Percentiles rank a stretch among this genome's conserved stretches.
Evolutionary conservation across 2,797 vertebrate genomes (phyloP).

Genomic region (Momotus momota): DNA sequence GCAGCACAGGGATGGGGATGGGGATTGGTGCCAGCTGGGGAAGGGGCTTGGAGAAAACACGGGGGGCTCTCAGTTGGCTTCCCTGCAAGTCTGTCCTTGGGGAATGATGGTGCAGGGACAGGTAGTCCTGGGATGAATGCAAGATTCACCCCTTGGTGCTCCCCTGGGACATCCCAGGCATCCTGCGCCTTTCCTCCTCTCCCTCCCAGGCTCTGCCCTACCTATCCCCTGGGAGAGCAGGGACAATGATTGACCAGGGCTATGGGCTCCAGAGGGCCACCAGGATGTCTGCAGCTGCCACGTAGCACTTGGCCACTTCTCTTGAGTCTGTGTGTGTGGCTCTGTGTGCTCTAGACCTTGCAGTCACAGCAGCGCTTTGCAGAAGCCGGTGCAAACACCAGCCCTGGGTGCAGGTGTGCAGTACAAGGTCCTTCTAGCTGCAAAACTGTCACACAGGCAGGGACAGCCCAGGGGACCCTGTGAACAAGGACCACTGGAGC

Average conservation of each 20-base stretch:
- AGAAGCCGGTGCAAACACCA: not conserved
- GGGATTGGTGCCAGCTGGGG: not conserved
- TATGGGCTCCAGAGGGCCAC: fast-evolving
- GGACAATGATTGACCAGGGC: fast-evolving
- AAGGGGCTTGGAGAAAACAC: not conserved
- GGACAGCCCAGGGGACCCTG: not conserved
- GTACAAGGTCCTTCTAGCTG: not conserved
- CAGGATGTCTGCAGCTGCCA: not conserved
- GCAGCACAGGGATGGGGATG: not conserved
- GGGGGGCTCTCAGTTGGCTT: not conserved
- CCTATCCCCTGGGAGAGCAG: not conserved
- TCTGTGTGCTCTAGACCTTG: not conserved
- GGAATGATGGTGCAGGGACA: not conserved
- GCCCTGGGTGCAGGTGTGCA: fast-evolving
- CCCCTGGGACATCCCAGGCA: not conserved
- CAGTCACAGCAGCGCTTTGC: not conserved
- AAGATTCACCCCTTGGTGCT: fast-evolving
- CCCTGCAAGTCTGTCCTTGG: not conserved
- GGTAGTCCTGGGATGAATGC: not conserved
- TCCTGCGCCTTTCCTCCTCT: fast-evolving
- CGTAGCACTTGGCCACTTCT: fast-evolving
- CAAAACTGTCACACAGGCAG: not conserved
- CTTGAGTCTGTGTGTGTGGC: fast-evolving
- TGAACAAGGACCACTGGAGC: not conserved
- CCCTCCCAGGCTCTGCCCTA: not conserved